Percentiles rank a stretch among this genome's conserved stretches.
phyloP scores from a whole-genome alignment of 2,113 vertebrate species.

The Syrrhaptes paradoxus region DNA sequence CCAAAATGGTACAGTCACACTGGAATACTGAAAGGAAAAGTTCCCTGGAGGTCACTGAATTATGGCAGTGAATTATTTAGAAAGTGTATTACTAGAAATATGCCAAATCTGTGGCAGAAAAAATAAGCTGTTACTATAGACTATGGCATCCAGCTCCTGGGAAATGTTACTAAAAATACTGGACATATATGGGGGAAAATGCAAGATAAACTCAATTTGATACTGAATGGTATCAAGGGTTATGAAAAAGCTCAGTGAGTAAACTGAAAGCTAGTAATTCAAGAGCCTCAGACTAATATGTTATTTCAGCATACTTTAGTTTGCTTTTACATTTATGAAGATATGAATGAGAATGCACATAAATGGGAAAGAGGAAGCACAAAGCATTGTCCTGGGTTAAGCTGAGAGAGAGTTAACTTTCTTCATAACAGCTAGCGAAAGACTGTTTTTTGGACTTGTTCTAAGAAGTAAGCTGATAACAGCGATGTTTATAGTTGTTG shows the following conservation, averaged over 20 bases:
- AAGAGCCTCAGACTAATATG: background rate
- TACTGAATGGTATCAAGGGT: background rate
- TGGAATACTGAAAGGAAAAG: background rate
- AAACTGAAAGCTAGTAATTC: background rate
- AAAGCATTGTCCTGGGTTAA: too few relatives aligned
- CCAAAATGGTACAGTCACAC: background rate
- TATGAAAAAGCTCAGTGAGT: background rate
- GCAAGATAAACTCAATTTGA: background rate
- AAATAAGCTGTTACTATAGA: background rate
- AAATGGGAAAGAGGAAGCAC: too few relatives aligned
- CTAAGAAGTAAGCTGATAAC: too few relatives aligned
- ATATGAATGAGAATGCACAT: background rate
- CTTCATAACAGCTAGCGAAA: too few relatives aligned
- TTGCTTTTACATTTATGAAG: background rate
- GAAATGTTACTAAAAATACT: conserved; percentile 10
- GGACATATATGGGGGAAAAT: background rate
- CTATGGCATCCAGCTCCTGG: background rate
- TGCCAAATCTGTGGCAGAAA: background rate
- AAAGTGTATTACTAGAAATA: background rate
- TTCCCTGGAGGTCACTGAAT: background rate
- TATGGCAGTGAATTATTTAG: background rate
- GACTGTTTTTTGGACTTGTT: too few relatives aligned
- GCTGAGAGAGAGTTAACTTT: too few relatives aligned
- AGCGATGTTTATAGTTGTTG: too few relatives aligned
- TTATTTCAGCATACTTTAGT: background rate